Evolutionary conservation across 2,113 vertebrate species (phyloP).

Genomic region (Symphodus melops): DNA sequence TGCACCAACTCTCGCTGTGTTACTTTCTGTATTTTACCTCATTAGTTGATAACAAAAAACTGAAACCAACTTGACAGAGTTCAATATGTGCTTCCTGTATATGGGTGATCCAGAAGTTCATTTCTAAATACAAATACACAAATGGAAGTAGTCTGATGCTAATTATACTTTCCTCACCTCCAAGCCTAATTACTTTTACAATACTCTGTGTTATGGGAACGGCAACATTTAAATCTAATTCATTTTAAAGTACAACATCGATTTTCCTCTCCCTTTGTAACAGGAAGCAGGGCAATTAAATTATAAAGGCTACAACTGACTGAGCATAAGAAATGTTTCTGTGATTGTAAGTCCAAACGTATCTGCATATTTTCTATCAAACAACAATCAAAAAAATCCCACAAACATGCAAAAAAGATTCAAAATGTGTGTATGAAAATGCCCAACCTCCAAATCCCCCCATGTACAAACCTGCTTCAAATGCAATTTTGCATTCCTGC

Average conservation of each 20-base stretch:
- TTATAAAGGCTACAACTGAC: neutral
- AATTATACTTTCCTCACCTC: neutral
- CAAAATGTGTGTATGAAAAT: neutral
- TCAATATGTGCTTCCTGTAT: conserved; percentile 1
- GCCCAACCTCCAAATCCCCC: too few relatives aligned
- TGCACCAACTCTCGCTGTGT: conserved; percentile 18
- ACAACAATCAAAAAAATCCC: conserved; percentile 2
- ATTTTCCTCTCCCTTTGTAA: too few relatives aligned
- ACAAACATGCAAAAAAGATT: neutral
- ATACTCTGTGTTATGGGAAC: neutral
- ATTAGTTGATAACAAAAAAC: conserved; percentile 35
- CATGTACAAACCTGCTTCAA: neutral
- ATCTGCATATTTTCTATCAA: neutral
- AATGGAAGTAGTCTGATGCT: neutral
- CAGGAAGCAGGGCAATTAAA: neutral
- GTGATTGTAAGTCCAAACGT: neutral
- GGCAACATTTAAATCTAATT: neutral
- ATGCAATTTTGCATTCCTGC: conserved; percentile 7
- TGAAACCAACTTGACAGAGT: conserved; percentile 6
- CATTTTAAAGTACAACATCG: too few relatives aligned
- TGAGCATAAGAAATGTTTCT: neutral
- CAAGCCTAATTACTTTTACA: neutral
- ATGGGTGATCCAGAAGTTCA: neutral
- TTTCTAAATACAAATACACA: neutral
- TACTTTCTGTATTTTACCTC: conserved; percentile 24